phyloP scores from a whole-genome alignment of 1,140 invertebrate species.

The Branchinecta lindahli region DNA sequence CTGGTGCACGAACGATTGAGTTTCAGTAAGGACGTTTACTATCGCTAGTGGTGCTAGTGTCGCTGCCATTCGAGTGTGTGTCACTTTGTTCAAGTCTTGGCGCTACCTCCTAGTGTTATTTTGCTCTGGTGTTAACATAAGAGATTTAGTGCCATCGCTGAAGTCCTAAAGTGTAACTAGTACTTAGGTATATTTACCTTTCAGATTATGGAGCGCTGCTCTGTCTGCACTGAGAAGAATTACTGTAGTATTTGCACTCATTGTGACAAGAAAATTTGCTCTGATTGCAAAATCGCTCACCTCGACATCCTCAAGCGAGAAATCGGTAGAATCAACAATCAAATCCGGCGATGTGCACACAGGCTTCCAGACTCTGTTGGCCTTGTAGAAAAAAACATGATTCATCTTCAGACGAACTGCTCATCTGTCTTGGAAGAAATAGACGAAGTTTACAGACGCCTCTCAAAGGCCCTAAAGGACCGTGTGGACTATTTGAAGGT shows the following conservation, averaged over 20 bases:
- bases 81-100: no score
- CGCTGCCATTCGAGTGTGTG: no score
- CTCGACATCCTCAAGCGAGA: conserved; percentile 88
- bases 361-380: conserved; percentile 65
- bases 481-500: conserved; percentile 66
- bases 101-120: no score
- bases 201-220: conserved; percentile 34
- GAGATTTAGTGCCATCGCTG: no score
- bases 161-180: no score
- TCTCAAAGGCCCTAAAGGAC: conserved; percentile 79
- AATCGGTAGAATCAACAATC: conserved; percentile 77
- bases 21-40: no score
- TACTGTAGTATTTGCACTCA: conserved; percentile 80
- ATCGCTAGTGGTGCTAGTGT: no score
- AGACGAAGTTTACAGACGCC: conserved; percentile 72
- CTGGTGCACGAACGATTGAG: no score
- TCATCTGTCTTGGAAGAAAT: conserved; percentile 73
- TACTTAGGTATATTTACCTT: conserved; percentile 12
- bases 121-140: no score
- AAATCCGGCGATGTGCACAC: conserved; percentile 63
- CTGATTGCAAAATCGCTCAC: conserved; percentile 76
- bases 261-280: conserved; percentile 73
- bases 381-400: conserved; percentile 67
- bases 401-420: conserved; percentile 66
- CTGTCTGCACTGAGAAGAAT: conserved; percentile 83